phyloP scores from a whole-genome alignment of 2,113 vertebrate species.

The Labeo rohita region DNA sequence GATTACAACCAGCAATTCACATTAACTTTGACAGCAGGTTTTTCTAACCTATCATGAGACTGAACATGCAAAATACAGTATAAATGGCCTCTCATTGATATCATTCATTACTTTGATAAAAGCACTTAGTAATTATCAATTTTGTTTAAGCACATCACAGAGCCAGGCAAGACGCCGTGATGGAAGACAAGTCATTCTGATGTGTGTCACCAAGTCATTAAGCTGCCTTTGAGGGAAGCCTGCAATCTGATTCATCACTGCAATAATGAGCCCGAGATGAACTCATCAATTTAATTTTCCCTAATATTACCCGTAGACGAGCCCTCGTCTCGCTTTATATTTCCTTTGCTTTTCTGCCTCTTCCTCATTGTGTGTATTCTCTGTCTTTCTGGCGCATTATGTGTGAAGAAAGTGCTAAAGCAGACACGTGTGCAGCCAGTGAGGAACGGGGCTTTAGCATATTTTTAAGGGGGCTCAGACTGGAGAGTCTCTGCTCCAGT shows the following conservation, averaged over 20 bases:
- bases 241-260: slow-evolving; percentile 78
- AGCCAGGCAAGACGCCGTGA: slow-evolving; percentile 70
- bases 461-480: slow-evolving; percentile 44
- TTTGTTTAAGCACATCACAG: slow-evolving; percentile 75
- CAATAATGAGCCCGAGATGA: slow-evolving; percentile 78
- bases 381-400: slow-evolving; percentile 15
- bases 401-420: slow-evolving; percentile 54
- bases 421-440: slow-evolving; percentile 56
- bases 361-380: slow-evolving; percentile 4
- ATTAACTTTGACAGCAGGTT: slow-evolving; percentile 38
- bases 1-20: background rate
- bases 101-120: slow-evolving; percentile 75
- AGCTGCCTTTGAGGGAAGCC: slow-evolving; percentile 77
- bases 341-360: background rate
- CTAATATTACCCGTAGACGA: slow-evolving; percentile 53
- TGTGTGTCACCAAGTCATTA: slow-evolving; percentile 79
- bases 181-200: slow-evolving; percentile 72
- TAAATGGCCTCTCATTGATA: slow-evolving; percentile 69
- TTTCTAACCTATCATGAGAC: slow-evolving; percentile 52
- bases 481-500: slow-evolving; percentile 51
- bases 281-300: slow-evolving; percentile 75
- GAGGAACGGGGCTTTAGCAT: slow-evolving; percentile 46
- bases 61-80: slow-evolving; percentile 68
- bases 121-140: slow-evolving; percentile 74
- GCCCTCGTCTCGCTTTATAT: slow-evolving; percentile 52